phyloP scores from a whole-genome alignment of 2,113 vertebrate genomes.

The Calypte anna region DNA sequence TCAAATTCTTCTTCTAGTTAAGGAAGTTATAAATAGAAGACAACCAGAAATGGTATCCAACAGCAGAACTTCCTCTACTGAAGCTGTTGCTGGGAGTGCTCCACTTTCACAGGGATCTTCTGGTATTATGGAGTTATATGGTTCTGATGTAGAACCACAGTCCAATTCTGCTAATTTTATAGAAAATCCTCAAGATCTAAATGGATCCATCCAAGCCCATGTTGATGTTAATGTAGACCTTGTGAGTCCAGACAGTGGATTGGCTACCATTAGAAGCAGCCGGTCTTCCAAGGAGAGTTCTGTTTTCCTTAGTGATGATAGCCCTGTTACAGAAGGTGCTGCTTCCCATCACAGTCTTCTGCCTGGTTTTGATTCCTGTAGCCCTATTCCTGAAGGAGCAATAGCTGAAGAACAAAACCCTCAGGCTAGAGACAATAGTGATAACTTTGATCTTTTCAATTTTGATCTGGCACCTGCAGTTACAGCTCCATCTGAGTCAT shows the following conservation, averaged over 20 bases:
- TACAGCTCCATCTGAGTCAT: slow-evolving; percentile 73
- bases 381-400: slow-evolving; percentile 82
- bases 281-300: slow-evolving; percentile 95
- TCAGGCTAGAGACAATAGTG: slow-evolving; percentile 70
- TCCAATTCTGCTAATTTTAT: slow-evolving; percentile 79
- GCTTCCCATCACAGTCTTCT: slow-evolving; percentile 83
- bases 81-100: slow-evolving; percentile 92
- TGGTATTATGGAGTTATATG: slow-evolving; percentile 90
- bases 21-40: slow-evolving; percentile 84
- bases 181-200: slow-evolving; percentile 80
- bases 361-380: slow-evolving; percentile 82
- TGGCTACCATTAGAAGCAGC: slow-evolving; percentile 93
- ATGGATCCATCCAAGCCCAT: slow-evolving; percentile 76
- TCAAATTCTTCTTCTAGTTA: slow-evolving; percentile 84
- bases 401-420: slow-evolving; percentile 82
- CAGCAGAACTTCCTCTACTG: slow-evolving; percentile 92
- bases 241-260: slow-evolving; percentile 91
- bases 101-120: slow-evolving; percentile 94
- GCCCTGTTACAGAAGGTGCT: slow-evolving; percentile 84
- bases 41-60: slow-evolving; percentile 84
- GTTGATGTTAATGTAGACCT: slow-evolving; percentile 85
- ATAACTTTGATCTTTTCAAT: slow-evolving; percentile 85
- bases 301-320: slow-evolving; percentile 94
- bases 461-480: slow-evolving; percentile 81
- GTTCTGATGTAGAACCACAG: slow-evolving; percentile 87